These are phyloP conservation scores for Empidonax traillii DNA, from an alignment of 2,113 vertebrate species.

Conservation along the genomic window DNA sequence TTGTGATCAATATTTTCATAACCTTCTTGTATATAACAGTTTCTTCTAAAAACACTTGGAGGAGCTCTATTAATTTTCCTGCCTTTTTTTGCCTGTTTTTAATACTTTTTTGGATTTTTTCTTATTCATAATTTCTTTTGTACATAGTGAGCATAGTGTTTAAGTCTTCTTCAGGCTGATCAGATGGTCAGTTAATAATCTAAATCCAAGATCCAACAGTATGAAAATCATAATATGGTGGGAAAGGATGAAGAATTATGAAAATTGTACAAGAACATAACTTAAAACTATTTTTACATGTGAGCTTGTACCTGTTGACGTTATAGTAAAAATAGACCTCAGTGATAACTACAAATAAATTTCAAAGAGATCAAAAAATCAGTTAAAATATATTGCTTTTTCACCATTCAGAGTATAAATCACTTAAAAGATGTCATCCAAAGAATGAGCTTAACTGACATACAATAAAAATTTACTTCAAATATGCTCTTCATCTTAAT, in stretches of 20 bases:
- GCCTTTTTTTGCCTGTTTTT: fast-evolving
- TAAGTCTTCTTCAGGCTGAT: not conserved
- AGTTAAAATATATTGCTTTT: not conserved
- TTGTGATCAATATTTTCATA: not conserved
- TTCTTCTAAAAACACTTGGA: not conserved
- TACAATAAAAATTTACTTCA: not conserved
- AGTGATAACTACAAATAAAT: not conserved
- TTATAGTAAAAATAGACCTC: not conserved
- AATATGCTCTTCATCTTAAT: not conserved
- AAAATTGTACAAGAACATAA: not conserved
- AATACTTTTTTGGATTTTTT: not conserved
- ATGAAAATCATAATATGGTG: not conserved
- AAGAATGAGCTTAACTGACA: not conserved
- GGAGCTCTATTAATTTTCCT: fast-evolving
- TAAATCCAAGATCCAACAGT: not conserved
- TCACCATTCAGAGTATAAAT: not conserved
- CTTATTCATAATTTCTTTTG: not conserved
- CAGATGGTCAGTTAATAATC: not conserved
- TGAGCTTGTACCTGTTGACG: not conserved
- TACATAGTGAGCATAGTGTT: not conserved
- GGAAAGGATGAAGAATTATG: not conserved
- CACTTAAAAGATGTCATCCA: not conserved
- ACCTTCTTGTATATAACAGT: not conserved
- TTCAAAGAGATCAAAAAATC: not conserved
- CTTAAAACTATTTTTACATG: not conserved